Evolutionary conservation across 2,888 invertebrate species (phyloP).

Genomic region (Aricia artaxerxes): DNA sequence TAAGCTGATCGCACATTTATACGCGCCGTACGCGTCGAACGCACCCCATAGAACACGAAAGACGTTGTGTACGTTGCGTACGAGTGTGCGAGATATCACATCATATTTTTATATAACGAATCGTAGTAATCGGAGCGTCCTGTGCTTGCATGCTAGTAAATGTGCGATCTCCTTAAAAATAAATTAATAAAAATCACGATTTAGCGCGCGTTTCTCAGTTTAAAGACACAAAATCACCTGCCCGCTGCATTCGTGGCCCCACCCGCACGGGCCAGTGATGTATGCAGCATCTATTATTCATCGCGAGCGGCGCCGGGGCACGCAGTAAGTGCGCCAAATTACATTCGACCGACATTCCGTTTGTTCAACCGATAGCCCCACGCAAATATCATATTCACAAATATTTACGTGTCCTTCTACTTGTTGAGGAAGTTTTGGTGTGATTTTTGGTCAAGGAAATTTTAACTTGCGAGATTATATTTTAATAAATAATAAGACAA

Average conservation of each 20-base stretch:
- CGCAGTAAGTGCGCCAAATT: conserved; percentile 65
- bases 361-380: conserved; percentile 8
- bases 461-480: not conserved
- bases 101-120: no score
- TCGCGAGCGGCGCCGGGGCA: conserved; percentile 64
- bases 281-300: conserved; percentile 76
- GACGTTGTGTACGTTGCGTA: no score
- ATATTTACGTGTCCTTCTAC: not conserved
- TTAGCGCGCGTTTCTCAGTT: no score
- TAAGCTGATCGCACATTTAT: no score
- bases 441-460: not conserved
- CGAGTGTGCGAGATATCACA: no score
- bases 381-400: conserved; percentile 9
- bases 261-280: conserved; percentile 54
- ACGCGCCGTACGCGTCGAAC: no score
- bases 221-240: no score
- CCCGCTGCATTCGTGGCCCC: conserved; percentile 48
- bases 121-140: no score
- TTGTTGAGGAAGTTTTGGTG: not conserved
- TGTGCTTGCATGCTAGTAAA: no score
- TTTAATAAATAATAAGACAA: not conserved
- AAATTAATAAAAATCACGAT: no score
- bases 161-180: no score
- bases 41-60: no score
- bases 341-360: conserved; percentile 5